phyloP scores from a whole-genome alignment of 2,888 invertebrate species.

The Tetropium fuscum region DNA sequence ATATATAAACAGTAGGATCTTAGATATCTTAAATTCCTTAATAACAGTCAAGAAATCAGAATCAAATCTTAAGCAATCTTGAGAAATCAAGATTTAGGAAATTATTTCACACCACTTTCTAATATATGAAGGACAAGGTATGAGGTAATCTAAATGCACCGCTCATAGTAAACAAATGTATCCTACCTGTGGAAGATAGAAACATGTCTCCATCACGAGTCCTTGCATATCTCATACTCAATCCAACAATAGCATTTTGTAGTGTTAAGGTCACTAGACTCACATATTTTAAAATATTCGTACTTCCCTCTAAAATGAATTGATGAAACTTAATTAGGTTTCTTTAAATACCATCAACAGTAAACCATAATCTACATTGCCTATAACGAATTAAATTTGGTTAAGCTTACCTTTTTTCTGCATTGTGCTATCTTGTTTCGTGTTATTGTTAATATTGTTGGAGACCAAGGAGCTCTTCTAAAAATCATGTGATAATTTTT shows the following conservation, averaged over 20 bases:
- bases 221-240: conserved; percentile 95
- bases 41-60: no score
- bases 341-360: neutral
- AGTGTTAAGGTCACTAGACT: conserved; percentile 92
- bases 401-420: conserved; percentile 34
- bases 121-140: no score
- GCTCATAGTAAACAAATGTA: conserved; percentile 51
- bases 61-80: no score
- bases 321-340: no score
- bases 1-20: no score
- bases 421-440: conserved; percentile 21
- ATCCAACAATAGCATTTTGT: conserved; percentile 96
- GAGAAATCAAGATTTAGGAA: no score
- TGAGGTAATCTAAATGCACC: no score
- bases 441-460: conserved; percentile 1
- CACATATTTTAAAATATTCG: conserved; percentile 79
- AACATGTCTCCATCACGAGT: conserved; percentile 93
- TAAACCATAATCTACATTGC: neutral
- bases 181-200: conserved; percentile 86
- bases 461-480: conserved; percentile 21
- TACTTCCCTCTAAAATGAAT: conserved; percentile 37
- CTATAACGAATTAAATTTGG: neutral
- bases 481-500: neutral
- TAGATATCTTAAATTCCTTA: no score
- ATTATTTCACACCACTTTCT: no score